These are phyloP conservation scores for Drosophila algonquin DNA, from an alignment of 2,888 invertebrate genomes.

Conservation along the genomic window DNA sequence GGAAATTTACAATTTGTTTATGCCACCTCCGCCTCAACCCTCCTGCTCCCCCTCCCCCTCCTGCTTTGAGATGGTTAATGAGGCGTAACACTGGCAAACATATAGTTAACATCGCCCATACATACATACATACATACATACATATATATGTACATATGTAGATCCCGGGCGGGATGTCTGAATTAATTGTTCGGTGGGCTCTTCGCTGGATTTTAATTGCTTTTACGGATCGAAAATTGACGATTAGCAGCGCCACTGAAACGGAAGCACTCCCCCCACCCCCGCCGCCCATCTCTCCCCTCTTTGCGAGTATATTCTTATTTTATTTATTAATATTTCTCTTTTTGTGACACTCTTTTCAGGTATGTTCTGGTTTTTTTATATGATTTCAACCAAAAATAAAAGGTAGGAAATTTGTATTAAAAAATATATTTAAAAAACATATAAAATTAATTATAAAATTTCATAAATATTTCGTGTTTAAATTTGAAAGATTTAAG, in stretches of 20 bases:
- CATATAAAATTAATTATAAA: too few relatives aligned
- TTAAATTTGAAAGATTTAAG: too few relatives aligned
- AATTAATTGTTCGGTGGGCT: conserved; percentile 25
- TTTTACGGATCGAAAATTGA: conserved; percentile 25
- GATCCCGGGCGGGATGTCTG: background rate
- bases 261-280: conserved; percentile 22
- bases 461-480: too few relatives aligned
- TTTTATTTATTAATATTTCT: conserved; percentile 14
- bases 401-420: conserved; percentile 5
- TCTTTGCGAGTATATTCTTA: background rate
- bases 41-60: background rate
- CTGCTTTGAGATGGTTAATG: conserved; percentile 24
- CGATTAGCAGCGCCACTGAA: conserved; percentile 33
- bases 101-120: conserved; percentile 32
- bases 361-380: conserved; percentile 5
- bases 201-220: conserved; percentile 36
- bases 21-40: background rate
- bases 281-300: too few relatives aligned
- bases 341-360: background rate
- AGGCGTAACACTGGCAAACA: conserved; percentile 34
- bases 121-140: too few relatives aligned
- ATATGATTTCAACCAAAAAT: too few relatives aligned
- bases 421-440: background rate
- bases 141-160: too few relatives aligned
- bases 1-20: conserved; percentile 36